Percentiles rank a stretch among this genome's conserved stretches.
phyloP scores from a whole-genome alignment of 2,113 vertebrate species.

The Sinosuthora webbiana region DNA sequence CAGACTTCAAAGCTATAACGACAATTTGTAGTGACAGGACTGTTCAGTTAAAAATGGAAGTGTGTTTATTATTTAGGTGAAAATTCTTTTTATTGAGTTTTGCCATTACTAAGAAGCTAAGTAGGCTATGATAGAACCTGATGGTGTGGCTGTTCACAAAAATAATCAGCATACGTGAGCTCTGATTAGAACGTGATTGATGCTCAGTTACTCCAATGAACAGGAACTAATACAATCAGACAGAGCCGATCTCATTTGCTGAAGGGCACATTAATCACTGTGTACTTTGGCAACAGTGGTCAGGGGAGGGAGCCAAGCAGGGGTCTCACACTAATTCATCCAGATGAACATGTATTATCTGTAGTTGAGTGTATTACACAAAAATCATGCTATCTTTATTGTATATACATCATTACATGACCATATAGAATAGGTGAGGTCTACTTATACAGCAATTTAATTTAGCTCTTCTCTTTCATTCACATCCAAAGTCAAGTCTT shows the following conservation, averaged over 20 bases:
- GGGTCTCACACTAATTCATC: constrained; percentile 2
- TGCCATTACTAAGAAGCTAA: not conserved
- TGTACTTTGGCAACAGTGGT: constrained; percentile 45
- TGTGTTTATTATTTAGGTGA: not conserved
- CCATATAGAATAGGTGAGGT: not conserved
- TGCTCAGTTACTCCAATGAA: constrained; percentile 61
- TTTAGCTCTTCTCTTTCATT: not conserved
- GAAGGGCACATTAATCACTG: constrained; percentile 63
- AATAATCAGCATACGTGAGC: constrained; percentile 27
- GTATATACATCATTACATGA: not conserved
- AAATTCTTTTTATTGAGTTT: not conserved
- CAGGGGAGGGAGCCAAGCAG: not conserved
- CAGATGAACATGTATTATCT: not conserved
- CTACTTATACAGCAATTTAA: not conserved
- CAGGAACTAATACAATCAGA: constrained; percentile 60
- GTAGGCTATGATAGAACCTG: not conserved
- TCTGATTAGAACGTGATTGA: constrained; percentile 68
- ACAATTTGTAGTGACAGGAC: not conserved
- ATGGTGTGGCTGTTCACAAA: constrained; percentile 5
- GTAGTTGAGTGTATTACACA: not conserved
- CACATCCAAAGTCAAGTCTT: not conserved
- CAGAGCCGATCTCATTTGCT: constrained; percentile 54
- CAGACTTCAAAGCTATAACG: not conserved
- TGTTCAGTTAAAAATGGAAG: not conserved
- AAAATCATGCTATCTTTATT: constrained; percentile 13